Percentiles rank a stretch among this genome's conserved stretches.
These are phyloP conservation scores for Hyppa rectilinea DNA, from an alignment of 2,888 invertebrate species.

Conservation along the genomic window DNA sequence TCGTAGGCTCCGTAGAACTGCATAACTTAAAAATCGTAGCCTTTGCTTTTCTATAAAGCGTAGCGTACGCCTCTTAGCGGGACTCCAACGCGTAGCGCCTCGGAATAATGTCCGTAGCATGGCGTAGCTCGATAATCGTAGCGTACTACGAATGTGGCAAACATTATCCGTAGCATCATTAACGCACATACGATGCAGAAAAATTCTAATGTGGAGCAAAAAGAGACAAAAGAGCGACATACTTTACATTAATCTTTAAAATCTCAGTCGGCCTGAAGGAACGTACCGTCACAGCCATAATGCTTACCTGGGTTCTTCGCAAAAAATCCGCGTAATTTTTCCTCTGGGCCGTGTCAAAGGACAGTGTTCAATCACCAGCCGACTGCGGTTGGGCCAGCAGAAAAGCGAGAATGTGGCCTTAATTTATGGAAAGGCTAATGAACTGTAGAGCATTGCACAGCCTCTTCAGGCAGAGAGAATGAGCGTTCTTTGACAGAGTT, in stretches of 20 bases:
- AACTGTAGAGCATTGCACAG: too few species aligned
- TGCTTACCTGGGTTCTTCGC: conserved; percentile 80
- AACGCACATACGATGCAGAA: conserved; percentile 25
- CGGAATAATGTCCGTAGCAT: not conserved
- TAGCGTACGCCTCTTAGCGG: not conserved
- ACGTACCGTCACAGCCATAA: conserved; percentile 76
- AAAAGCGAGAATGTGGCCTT: conserved; percentile 29
- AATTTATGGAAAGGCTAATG: not conserved
- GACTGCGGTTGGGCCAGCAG: conserved; percentile 73
- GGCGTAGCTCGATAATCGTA: not conserved
- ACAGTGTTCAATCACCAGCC: conserved; percentile 87
- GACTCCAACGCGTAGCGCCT: too few species aligned
- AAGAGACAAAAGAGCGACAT: conserved; percentile 40
- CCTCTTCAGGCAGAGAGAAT: not conserved
- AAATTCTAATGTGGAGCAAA: conserved; percentile 24
- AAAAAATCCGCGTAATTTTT: conserved; percentile 86
- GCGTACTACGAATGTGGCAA: not conserved
- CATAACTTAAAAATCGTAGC: not conserved
- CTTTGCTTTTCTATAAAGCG: too few species aligned
- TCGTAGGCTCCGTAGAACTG: too few species aligned
- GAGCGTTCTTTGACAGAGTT: not conserved
- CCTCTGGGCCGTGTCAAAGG: conserved; percentile 85
- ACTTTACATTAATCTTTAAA: conserved; percentile 48
- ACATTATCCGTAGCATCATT: conserved; percentile 12
- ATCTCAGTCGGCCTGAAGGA: conserved; percentile 71